phyloP scores from a whole-genome alignment of 1,140 invertebrate genomes.

The Tenebrio molitor region DNA sequence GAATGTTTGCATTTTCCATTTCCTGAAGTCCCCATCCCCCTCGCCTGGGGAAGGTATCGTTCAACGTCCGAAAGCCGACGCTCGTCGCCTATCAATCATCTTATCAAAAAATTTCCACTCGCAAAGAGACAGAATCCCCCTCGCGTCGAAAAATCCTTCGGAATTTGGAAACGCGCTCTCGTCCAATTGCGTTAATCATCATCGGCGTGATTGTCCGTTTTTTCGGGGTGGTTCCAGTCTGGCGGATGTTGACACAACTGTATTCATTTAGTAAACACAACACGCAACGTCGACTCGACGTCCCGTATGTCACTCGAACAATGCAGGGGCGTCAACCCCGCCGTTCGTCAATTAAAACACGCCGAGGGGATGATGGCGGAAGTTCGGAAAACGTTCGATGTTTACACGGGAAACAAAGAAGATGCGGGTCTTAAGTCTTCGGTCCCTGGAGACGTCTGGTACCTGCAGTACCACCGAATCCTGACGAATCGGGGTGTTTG shows the following conservation, averaged over 20 bases:
- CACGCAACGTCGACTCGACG: constrained; percentile 5
- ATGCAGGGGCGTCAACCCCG: neutral
- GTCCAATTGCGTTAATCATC: constrained; percentile 16
- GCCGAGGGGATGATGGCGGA: neutral
- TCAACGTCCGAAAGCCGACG: neutral
- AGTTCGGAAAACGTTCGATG: constrained; percentile 3
- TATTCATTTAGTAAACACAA: constrained; percentile 32
- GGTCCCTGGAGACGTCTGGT: too few species aligned
- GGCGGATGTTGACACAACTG: constrained; percentile 22
- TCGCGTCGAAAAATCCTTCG: too few species aligned
- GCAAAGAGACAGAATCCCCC: too few species aligned
- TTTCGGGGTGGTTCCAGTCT: constrained; percentile 14
- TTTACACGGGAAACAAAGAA: constrained; percentile 1
- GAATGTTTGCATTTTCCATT: constrained; percentile 4
- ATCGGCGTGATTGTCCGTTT: constrained; percentile 13
- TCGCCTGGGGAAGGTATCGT: neutral
- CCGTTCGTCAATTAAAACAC: constrained; percentile 21
- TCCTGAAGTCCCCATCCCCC: neutral
- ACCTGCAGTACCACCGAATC: too few species aligned
- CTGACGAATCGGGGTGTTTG: too few species aligned
- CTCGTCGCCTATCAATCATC: constrained; percentile 6
- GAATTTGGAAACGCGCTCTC: too few species aligned
- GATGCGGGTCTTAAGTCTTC: constrained; percentile 7
- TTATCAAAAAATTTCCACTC: too few species aligned
- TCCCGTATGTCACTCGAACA: neutral